A percentile compares a stretch with the other conserved stretches of the same genome.
Conservation (phyloP, 1,140 invertebrate genomes). For the Idris sp. region DNA sequence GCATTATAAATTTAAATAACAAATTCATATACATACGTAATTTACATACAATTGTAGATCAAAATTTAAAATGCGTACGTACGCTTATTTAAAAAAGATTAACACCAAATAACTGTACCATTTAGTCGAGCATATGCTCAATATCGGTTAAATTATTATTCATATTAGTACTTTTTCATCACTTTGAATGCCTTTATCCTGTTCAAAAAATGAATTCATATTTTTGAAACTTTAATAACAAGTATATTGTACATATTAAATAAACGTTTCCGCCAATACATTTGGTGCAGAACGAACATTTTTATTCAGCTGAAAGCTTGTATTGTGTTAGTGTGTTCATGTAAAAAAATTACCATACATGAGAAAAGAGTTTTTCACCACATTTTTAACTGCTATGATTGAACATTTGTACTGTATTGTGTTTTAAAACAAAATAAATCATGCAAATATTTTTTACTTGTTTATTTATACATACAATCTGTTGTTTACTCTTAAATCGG, state of each 20-base stretch:
- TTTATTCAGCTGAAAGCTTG: constrained; percentile 9
- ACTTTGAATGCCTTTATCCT: constrained; percentile 23
- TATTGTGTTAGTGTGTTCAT: neutral
- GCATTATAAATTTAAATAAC: constrained; percentile 38
- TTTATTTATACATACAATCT: too few relatives aligned
- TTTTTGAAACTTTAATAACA: constrained; percentile 28
- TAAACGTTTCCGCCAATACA: too few relatives aligned
- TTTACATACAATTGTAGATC: constrained; percentile 29
- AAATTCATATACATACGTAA: constrained; percentile 21
- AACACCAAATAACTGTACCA: constrained; percentile 22
- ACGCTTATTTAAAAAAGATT: constrained; percentile 39
- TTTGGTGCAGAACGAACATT: too few relatives aligned
- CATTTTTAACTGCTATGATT: too few relatives aligned
- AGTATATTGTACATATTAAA: constrained; percentile 20
- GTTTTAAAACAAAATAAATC: too few relatives aligned
- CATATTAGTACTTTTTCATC: constrained; percentile 13
- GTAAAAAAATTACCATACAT: constrained; percentile 10
- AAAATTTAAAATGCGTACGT: constrained; percentile 34
- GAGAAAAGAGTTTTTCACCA: too few relatives aligned
- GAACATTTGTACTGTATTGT: too few relatives aligned
- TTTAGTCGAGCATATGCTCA: constrained; percentile 26
- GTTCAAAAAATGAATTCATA: constrained; percentile 6
- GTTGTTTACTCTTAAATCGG: too few relatives aligned
- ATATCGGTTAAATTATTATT: constrained; percentile 43
- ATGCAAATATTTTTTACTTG: too few relatives aligned